Conservation (phyloP, 2,797 vertebrate genomes). For the Typhlichthys subterraneus region DNA sequence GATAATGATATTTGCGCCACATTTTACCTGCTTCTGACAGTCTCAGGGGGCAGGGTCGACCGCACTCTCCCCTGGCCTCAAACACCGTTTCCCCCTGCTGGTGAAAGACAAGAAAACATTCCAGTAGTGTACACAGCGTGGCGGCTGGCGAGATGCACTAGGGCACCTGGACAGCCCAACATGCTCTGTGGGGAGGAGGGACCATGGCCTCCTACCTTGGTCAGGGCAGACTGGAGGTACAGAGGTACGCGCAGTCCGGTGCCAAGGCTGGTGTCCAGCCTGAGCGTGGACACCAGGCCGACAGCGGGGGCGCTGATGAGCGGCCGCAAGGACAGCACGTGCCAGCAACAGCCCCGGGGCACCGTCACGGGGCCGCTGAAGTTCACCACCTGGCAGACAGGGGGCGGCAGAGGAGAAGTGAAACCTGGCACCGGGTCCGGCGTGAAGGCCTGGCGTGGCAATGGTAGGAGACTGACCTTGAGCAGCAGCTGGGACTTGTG, state of each 20-base stretch:
- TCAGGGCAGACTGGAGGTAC: slow-evolving; percentile 77
- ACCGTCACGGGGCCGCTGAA: slow-evolving; percentile 82
- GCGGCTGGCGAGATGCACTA: too few species aligned
- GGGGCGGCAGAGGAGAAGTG: slow-evolving; percentile 37
- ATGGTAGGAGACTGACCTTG: slow-evolving; percentile 73
- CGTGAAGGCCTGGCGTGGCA: too few species aligned
- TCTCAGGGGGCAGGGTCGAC: slow-evolving; percentile 85
- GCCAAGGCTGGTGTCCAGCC: slow-evolving; percentile 85
- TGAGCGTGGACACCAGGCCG: slow-evolving; percentile 82
- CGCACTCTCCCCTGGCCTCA: slow-evolving; percentile 85
- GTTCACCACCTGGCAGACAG: slow-evolving; percentile 83
- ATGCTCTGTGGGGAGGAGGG: too few species aligned
- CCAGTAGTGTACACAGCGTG: neutral
- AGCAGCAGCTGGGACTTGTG: slow-evolving; percentile 79
- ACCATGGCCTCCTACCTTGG: slow-evolving; percentile 76
- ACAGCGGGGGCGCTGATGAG: slow-evolving; percentile 76
- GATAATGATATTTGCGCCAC: neutral
- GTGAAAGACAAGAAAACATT: slow-evolving; percentile 27
- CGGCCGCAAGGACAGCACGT: slow-evolving; percentile 86
- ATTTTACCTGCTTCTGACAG: slow-evolving; percentile 87
- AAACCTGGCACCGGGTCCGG: too few species aligned
- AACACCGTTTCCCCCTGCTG: slow-evolving; percentile 83
- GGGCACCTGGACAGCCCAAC: neutral
- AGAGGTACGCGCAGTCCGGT: slow-evolving; percentile 85
- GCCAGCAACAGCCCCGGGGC: slow-evolving; percentile 87